Conservation (phyloP, 2,113 vertebrate species). For the Proteles cristata region DNA sequence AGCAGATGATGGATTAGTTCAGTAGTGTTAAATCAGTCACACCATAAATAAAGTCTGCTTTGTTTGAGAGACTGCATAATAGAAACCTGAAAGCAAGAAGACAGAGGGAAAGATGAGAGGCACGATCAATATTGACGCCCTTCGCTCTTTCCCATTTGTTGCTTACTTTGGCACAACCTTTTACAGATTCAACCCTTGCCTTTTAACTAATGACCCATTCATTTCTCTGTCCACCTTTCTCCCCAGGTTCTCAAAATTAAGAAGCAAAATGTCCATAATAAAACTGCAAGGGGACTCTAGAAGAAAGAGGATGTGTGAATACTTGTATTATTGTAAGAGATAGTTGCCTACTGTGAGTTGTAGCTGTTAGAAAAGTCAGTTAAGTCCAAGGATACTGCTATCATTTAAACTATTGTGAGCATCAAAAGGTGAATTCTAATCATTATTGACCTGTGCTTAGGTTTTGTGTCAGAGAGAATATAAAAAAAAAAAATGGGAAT, state of each 20-base stretch:
- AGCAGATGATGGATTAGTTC: constrained; percentile 65
- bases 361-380: constrained; percentile 33
- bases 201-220: constrained; percentile 73
- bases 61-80: constrained; percentile 60
- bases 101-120: constrained; percentile 66
- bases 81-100: constrained; percentile 62
- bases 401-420: constrained; percentile 55
- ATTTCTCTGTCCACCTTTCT: constrained; percentile 52
- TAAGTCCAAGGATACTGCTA: constrained; percentile 21
- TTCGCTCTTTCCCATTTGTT: constrained; percentile 57
- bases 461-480: constrained; percentile 24
- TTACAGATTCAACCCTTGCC: constrained; percentile 63
- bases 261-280: constrained; percentile 42
- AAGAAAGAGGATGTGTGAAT: constrained; percentile 60
- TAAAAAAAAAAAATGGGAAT: constrained; percentile 56
- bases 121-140: constrained; percentile 61
- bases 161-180: constrained; percentile 71
- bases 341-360: constrained; percentile 61
- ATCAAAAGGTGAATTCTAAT: constrained; percentile 58
- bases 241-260: constrained; percentile 66
- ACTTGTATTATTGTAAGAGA: constrained; percentile 42
- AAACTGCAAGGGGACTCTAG: constrained; percentile 45
- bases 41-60: constrained; percentile 64
- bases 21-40: constrained; percentile 59
- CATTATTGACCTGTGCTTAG: constrained; percentile 59